Evolutionary conservation across 2,113 vertebrate species (phyloP), one percentile per base, ranked within the genome.

Genomic region (Stegastes partitus): DNA sequence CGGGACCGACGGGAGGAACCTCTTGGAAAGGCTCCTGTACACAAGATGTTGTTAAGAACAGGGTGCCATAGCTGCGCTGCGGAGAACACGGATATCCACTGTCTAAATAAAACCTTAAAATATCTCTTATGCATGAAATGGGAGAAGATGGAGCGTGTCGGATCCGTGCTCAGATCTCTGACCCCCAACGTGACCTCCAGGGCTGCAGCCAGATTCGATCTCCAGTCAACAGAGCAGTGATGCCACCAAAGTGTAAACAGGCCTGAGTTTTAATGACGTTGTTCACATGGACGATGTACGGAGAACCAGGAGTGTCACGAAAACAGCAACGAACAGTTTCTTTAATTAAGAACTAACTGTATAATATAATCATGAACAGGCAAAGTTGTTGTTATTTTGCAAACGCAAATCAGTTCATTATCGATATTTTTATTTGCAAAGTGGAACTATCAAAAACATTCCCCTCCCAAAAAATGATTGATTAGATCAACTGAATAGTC

Each of bases 11-110:
- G 74, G 79, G 68, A 68, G 83, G 54, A 34, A 59, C 69, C 65
- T 18, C 57, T 59, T 42, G 56, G 45, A 56, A 72, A 51, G 1
- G 11, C 51, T 74, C 11, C 14, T 75, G 44, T 67, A 21, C 23
- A 65, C 51, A 71, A 16, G 44, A 45, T 75, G 16, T 42, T 28
- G 8, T 51, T 37, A 55, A 82, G 74, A 84, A 87, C 72, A 86
- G 67, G 74, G 70, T 19, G 23, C n/a, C 3, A 15, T 42, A 62
- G 63, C 62, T 77, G 74, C 39, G 62, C 16, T 1, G 34, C 22
- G 10, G 10, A 68, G 21, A 80, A 81, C 80, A 84, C 47, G 57
- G 82, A 84, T 83, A 79, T 86, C 78, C 75, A 82, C 23, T 2
- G 5, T 4, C 18, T 59, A 66, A 82, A 88, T 66, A 59, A 47